phyloP scores from a whole-genome alignment of 2,888 invertebrate species.

The Chamaedrilus cognettii region DNA sequence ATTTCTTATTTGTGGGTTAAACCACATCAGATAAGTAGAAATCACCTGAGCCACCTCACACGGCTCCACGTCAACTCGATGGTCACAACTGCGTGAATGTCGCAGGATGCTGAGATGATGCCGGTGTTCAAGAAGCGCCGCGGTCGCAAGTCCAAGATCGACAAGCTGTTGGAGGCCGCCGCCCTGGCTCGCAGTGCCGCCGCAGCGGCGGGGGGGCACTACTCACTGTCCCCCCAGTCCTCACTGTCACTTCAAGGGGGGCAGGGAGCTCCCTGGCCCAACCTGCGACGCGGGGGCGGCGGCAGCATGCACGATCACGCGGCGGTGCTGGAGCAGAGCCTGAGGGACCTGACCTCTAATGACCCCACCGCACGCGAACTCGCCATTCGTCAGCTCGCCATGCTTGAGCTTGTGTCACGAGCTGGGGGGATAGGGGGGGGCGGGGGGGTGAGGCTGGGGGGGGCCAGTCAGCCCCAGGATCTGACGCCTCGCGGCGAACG shows the following conservation, averaged over 20 bases:
- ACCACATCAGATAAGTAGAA: not conserved
- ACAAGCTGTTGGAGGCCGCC: slow-evolving; percentile 52
- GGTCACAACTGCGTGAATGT: not conserved
- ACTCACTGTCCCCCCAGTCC: not conserved
- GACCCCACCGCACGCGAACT: not conserved
- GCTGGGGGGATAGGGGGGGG: not conserved
- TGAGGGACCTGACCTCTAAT: not conserved
- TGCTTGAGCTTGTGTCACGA: not conserved
- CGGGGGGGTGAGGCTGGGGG: not conserved
- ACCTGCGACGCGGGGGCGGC: too few species aligned
- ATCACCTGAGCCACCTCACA: not conserved
- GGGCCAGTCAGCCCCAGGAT: not conserved
- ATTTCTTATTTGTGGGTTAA: not conserved
- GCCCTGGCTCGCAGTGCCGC: slow-evolving; percentile 29
- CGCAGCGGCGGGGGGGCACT: slow-evolving; percentile 36
- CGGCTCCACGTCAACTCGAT: not conserved
- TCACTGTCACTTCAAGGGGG: not conserved
- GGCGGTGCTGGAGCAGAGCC: not conserved
- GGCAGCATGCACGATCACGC: not conserved
- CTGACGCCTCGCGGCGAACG: not conserved
- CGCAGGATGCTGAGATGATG: slow-evolving; percentile 25
- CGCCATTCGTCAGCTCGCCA: slow-evolving; percentile 1
- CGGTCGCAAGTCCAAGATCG: slow-evolving; percentile 55
- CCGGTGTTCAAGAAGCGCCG: slow-evolving; percentile 39
- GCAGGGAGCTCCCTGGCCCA: not conserved